Percentiles rank a stretch among this genome's conserved stretches.
Conservation (phyloP, 2,113 vertebrate genomes). For the Potamarius usumacintae region DNA sequence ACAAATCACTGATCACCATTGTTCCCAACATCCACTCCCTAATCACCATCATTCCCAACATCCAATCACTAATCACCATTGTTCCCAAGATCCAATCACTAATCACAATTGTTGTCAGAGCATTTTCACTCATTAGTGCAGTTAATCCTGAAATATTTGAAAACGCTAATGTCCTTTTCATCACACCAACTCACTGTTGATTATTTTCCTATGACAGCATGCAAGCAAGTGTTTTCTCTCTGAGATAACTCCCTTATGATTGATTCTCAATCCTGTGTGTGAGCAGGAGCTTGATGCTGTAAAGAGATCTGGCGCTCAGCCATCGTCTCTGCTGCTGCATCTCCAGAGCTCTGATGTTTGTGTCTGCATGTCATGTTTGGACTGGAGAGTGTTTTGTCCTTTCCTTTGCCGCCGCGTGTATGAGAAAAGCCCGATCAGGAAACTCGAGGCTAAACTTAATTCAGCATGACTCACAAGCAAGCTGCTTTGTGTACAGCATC, state of each 20-base stretch:
- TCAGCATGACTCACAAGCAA: constrained; percentile 16
- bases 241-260: background rate
- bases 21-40: too few relatives aligned
- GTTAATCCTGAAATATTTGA: too few relatives aligned
- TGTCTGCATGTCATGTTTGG: constrained; percentile 25
- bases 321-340: background rate
- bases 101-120: too few relatives aligned
- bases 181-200: background rate
- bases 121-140: too few relatives aligned
- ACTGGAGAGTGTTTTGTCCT: background rate
- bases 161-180: too few relatives aligned
- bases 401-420: background rate
- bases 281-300: constrained; percentile 8
- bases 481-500: constrained; percentile 36
- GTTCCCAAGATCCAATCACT: too few relatives aligned
- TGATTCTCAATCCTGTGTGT: background rate
- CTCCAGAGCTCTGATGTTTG: constrained; percentile 26
- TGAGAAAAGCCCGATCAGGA: constrained; percentile 39
- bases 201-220: background rate
- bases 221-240: background rate
- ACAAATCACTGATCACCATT: too few relatives aligned
- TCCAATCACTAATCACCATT: too few relatives aligned
- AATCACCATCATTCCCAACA: too few relatives aligned
- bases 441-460: constrained; percentile 37
- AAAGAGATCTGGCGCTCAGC: background rate